These are phyloP conservation scores for Ecdyonurus torrentis DNA, from an alignment of 2,888 invertebrate genomes.

Conservation along the genomic window DNA sequence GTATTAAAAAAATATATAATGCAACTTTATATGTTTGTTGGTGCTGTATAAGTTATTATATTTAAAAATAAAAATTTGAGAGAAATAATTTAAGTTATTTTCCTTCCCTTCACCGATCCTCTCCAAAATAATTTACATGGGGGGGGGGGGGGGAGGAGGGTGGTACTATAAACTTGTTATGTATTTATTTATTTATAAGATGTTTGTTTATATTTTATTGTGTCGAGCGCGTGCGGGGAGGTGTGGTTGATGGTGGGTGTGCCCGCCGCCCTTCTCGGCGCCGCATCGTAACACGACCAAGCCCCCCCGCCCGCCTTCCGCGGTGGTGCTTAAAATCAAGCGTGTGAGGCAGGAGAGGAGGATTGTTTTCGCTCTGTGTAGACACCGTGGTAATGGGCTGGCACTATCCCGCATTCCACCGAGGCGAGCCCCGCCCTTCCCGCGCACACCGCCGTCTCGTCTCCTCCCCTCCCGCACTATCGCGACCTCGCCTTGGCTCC, in stretches of 20 bases:
- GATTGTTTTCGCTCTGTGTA: conserved; percentile 18
- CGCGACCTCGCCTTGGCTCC: conserved; percentile 30
- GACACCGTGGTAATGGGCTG: conserved; percentile 31
- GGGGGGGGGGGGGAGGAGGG: not conserved
- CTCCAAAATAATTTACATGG: not conserved
- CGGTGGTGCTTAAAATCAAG: not conserved
- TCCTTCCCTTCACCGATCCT: too few relatives aligned
- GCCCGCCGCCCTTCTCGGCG: not conserved
- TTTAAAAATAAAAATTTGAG: too few relatives aligned
- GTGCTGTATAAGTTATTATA: too few relatives aligned
- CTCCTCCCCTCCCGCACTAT: conserved; percentile 37
- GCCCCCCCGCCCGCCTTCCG: too few relatives aligned
- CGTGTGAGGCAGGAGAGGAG: conserved; percentile 21
- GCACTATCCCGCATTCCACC: conserved; percentile 34
- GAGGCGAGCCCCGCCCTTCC: conserved; percentile 33
- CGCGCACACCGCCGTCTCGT: conserved; percentile 33
- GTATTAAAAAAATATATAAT: too few relatives aligned
- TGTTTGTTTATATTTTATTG: too few relatives aligned
- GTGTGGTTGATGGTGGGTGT: not conserved
- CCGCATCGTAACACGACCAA: too few relatives aligned
- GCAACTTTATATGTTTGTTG: too few relatives aligned
- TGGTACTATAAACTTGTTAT: too few relatives aligned
- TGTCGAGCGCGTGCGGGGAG: not conserved
- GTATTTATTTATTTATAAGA: too few relatives aligned
- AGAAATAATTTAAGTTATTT: too few relatives aligned